phyloP scores from a whole-genome alignment of 2,797 vertebrate species.

The Schizopygopsis malacanthus region DNA sequence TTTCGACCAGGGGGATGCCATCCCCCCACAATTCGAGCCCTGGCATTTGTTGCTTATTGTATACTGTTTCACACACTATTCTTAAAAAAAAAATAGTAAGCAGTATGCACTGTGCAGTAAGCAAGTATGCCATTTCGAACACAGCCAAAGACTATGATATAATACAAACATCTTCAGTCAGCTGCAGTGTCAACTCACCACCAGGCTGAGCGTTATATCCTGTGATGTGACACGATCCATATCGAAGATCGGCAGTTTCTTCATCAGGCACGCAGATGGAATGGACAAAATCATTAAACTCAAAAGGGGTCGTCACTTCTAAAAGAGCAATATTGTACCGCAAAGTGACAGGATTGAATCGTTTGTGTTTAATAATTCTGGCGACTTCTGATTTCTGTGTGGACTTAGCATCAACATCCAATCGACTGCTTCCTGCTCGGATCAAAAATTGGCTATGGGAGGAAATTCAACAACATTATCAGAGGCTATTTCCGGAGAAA shows the following conservation, averaged over 20 bases:
- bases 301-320: neutral
- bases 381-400: neutral
- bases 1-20: too few relatives aligned
- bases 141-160: too few relatives aligned
- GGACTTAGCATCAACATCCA: neutral
- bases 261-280: slow-evolving; percentile 20
- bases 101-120: too few relatives aligned
- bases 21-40: too few relatives aligned
- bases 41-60: too few relatives aligned
- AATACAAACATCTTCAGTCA: neutral
- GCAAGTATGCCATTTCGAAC: too few relatives aligned
- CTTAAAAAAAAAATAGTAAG: too few relatives aligned
- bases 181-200: neutral
- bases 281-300: neutral
- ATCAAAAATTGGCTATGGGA: neutral
- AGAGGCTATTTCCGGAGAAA: neutral
- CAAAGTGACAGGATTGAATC: neutral
- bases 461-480: neutral
- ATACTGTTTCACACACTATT: too few relatives aligned
- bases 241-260: neutral
- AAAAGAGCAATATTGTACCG: slow-evolving; percentile 11
- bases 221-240: slow-evolving; percentile 22
- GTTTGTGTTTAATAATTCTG: neutral
- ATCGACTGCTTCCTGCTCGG: slow-evolving; percentile 12
- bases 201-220: slow-evolving; percentile 19